These are phyloP conservation scores for Tyrannus savana DNA, from an alignment of 2,113 vertebrate genomes.

Conservation along the genomic window DNA sequence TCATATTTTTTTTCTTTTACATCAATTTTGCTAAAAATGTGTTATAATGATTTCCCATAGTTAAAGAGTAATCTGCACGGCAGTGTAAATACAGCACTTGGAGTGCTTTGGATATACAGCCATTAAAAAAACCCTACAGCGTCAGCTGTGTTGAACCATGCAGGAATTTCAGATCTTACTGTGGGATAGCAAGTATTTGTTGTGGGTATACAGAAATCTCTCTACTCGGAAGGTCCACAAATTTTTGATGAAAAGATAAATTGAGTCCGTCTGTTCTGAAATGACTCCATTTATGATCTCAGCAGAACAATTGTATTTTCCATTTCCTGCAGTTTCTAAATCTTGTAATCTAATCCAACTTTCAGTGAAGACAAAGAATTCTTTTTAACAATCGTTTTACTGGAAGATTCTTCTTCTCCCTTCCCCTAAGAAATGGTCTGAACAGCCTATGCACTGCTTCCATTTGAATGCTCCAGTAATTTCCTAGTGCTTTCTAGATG, in stretches of 20 bases:
- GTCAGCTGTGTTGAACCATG: neutral
- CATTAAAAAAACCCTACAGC: neutral
- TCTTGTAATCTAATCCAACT: constrained; percentile 10
- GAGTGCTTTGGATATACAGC: neutral
- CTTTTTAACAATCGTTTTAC: neutral
- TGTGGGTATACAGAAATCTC: neutral
- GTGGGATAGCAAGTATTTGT: neutral
- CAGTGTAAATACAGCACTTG: neutral
- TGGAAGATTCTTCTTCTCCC: neutral
- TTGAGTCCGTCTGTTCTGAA: constrained; percentile 53
- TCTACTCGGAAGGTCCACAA: neutral
- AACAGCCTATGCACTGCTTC: neutral
- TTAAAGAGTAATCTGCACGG: neutral
- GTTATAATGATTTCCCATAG: neutral
- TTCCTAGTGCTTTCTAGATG: neutral
- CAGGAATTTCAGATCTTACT: neutral
- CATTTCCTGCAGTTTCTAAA: constrained; percentile 29
- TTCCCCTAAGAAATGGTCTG: neutral
- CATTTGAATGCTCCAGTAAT: neutral
- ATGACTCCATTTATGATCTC: neutral
- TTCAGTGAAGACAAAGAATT: neutral
- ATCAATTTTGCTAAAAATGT: neutral
- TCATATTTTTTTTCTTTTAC: neutral
- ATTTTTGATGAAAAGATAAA: constrained; percentile 32
- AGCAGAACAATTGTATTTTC: constrained; percentile 37